A percentile compares a stretch with the other conserved stretches of the same genome.
Conservation (phyloP, 2,797 vertebrate species). For the Sardinella longiceps region DNA sequence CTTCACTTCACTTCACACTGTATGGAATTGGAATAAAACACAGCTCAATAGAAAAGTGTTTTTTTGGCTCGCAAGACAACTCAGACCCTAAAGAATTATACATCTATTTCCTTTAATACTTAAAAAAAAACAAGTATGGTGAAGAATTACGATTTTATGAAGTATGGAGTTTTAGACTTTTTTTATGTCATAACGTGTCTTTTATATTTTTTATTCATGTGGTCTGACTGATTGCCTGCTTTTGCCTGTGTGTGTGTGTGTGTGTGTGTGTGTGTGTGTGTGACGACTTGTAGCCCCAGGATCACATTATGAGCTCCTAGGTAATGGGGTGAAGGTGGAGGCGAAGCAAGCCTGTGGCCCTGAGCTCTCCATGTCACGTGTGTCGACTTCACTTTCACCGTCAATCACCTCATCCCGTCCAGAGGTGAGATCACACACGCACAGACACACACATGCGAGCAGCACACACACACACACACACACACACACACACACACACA, state of each 20-base stretch:
- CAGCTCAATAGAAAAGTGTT: too few species aligned
- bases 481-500: neutral
- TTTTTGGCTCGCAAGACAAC: too few species aligned
- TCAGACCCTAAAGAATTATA: too few species aligned
- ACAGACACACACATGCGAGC: neutral
- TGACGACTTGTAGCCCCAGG: neutral
- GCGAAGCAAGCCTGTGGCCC: neutral
- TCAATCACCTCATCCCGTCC: neutral
- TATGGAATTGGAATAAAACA: too few species aligned
- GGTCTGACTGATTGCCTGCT: neutral
- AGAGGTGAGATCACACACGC: neutral
- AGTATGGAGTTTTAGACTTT: neutral
- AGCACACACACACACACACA: neutral
- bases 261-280: too few species aligned
- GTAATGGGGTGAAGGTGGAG: neutral
- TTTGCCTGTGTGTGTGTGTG: neutral
- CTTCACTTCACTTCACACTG: too few species aligned
- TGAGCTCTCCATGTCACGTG: neutral
- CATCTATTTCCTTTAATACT: too few species aligned
- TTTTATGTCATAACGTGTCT: neutral
- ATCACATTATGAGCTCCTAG: neutral
- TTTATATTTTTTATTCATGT: neutral
- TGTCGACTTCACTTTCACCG: neutral
- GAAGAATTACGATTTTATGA: neutral
- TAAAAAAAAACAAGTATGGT: neutral